phyloP scores from a whole-genome alignment of 1,140 invertebrate genomes.

The Drosophila sucinea region DNA sequence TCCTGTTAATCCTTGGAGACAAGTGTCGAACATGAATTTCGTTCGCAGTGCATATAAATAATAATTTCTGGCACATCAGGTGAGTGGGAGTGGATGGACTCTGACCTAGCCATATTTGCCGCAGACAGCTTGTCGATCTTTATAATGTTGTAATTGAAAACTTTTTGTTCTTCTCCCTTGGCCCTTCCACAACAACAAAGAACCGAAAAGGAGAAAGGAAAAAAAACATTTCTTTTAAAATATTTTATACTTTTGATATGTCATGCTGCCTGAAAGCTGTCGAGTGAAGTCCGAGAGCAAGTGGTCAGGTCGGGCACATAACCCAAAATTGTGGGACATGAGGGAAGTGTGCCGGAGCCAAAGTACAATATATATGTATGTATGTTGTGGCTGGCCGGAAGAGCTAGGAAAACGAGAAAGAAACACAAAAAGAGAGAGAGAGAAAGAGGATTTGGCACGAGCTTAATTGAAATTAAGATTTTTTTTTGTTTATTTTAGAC shows the following conservation, averaged over 20 bases:
- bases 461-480: constrained; percentile 41
- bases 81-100: constrained; percentile 31
- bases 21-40: constrained; percentile 82
- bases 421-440: background rate
- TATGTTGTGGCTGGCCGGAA: constrained; percentile 29
- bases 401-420: constrained; percentile 13
- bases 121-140: constrained; percentile 83
- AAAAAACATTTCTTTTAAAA: constrained; percentile 75
- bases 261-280: constrained; percentile 75
- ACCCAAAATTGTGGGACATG: constrained; percentile 30
- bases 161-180: constrained; percentile 54
- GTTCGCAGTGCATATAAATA: constrained; percentile 80
- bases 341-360: constrained; percentile 9
- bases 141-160: constrained; percentile 83
- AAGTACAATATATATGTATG: background rate
- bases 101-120: constrained; percentile 68
- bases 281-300: constrained; percentile 33
- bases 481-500: constrained; percentile 5
- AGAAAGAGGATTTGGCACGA: constrained; percentile 1
- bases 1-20: constrained; percentile 82
- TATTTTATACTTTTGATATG: constrained; percentile 80
- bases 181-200: constrained; percentile 6
- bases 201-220: constrained; percentile 22
- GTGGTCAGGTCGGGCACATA: constrained; percentile 52
- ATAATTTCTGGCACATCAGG: constrained; percentile 70